phyloP scores from a whole-genome alignment of 2,113 vertebrate genomes.

The Hippopotamus amphibius region DNA sequence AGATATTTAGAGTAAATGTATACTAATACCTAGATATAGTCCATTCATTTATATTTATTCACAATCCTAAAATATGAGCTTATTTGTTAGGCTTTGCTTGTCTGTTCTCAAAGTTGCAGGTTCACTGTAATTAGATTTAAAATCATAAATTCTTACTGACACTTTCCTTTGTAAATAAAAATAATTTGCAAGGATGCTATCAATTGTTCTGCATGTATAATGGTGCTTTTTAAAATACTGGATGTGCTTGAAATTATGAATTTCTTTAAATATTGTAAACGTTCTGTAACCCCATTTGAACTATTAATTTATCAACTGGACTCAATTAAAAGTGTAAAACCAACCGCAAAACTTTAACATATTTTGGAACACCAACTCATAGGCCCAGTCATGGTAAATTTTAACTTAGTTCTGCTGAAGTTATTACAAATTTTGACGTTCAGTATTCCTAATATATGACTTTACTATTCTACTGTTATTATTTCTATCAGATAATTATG shows the following conservation, averaged over 20 bases:
- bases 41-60: background rate
- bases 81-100: background rate
- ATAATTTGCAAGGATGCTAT: background rate
- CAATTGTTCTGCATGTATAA: background rate
- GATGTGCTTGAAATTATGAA: background rate
- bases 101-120: background rate
- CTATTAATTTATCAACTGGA: background rate
- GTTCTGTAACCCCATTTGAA: background rate
- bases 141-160: background rate
- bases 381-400: background rate
- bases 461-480: background rate
- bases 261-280: background rate
- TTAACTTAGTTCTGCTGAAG: background rate
- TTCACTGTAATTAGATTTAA: background rate
- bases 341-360: background rate
- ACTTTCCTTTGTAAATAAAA: background rate
- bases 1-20: background rate
- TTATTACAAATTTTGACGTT: background rate
- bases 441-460: background rate
- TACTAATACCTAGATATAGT: background rate
- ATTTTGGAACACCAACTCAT: constrained; percentile 16
- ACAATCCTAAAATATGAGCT: background rate
- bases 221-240: background rate
- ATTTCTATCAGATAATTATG: background rate
- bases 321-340: background rate